These are phyloP conservation scores for Clarias pachynema DNA, from an alignment of 2,797 vertebrate species.

Conservation along the genomic window DNA sequence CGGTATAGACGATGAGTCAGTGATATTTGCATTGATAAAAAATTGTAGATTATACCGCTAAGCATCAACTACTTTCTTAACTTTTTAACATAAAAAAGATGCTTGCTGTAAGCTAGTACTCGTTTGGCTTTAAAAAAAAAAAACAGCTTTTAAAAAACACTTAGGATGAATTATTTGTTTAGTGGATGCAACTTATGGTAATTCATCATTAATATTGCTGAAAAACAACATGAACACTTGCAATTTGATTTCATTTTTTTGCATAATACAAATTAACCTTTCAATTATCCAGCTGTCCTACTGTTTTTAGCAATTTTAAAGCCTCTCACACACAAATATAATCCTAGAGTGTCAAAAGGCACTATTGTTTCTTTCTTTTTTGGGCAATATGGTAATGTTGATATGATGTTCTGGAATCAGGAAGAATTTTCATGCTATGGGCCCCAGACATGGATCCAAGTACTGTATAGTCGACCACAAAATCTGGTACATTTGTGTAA, in stretches of 20 bases:
- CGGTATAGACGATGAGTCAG: too few species aligned
- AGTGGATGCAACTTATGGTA: not conserved
- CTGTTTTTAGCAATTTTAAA: not conserved
- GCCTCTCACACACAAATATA: not conserved
- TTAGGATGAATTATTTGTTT: not conserved
- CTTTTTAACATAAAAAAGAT: not conserved
- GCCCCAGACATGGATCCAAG: too few species aligned
- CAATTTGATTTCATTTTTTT: not conserved
- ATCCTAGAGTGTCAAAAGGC: not conserved
- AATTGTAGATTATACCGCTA: not conserved
- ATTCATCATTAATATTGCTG: not conserved
- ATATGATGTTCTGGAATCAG: not conserved
- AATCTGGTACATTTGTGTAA: too few species aligned
- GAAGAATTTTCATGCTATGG: not conserved
- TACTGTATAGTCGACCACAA: too few species aligned
- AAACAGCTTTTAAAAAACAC: slow-evolving; percentile 1
- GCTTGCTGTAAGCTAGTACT: not conserved
- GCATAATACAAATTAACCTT: not conserved
- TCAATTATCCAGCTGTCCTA: not conserved
- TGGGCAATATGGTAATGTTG: not conserved
- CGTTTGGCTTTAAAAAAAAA: not conserved
- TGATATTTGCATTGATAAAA: not conserved
- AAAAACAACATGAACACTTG: not conserved
- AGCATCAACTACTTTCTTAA: not conserved
- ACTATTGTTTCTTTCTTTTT: not conserved